Base-by-base conservation (phyloP, 2,888 invertebrate species). In the Sycophila texana region DNA sequence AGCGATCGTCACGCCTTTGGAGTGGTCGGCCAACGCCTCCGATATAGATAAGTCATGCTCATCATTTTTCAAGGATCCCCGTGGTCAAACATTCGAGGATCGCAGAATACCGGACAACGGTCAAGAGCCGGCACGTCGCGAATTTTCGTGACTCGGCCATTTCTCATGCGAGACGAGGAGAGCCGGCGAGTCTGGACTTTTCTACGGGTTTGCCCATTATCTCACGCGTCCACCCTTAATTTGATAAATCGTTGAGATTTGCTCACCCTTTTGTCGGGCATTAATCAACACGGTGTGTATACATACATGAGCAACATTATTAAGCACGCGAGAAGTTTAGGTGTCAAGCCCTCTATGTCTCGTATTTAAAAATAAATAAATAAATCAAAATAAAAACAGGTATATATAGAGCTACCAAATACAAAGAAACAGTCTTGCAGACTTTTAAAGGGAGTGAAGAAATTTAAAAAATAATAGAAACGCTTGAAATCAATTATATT, bases 211-310 rank as follows among this genome's bases (percentile, higher is more conserved):
- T 87, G 89, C 86, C 85, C 89, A 89, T 90, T 87, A 89, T 90
- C 89, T 89, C 84, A 86, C 85, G 83, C 85, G 86, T 86, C 88
- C 88, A 88, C 89, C 89, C 88, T 89, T 90, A 89, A 90, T 90
- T 90, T 90, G 90, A 90, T 90, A 89, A 90, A 90, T 90, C 88
- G 89, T 85, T 85, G 84, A 86, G 89, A 89, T 89, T 88, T 87
- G 88, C 88, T 60, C 72, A 63, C 67, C 16, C 53, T 20, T 20
- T 61, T 58, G 63, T 22, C 58, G 63, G 39, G 85, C 88, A 90
- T 90, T 90, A 90, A 90, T 90, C 90, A 90, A 86, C 86, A 79
- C 80, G 84, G 84, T 83, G 86, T 86, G 85, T 88, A 90, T 90
- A 90, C 90, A 89, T 90, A 90, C 87, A 90, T 90, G 88, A 86